Evolutionary conservation across 2,888 invertebrate species (phyloP).

Genomic region (Lypha dubia): DNA sequence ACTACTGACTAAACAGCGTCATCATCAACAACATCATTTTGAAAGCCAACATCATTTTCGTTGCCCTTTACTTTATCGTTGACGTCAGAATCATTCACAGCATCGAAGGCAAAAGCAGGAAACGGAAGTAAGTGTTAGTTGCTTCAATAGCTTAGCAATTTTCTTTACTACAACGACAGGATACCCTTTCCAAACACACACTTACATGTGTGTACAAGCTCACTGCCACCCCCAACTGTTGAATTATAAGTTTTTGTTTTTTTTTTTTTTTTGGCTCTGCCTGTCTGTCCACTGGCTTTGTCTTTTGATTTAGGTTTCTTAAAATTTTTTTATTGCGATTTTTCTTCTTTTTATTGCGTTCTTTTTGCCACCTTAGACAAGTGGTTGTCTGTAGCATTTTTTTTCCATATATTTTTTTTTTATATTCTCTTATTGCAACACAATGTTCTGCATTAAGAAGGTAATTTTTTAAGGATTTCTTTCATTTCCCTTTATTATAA

Average conservation of each 20-base stretch:
- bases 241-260: slow-evolving; percentile 38
- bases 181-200: background rate
- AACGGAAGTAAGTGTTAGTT: slow-evolving; percentile 74
- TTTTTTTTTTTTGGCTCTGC: no score
- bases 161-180: slow-evolving; percentile 41
- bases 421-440: slow-evolving; percentile 28
- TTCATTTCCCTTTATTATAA: slow-evolving; percentile 61
- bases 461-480: slow-evolving; percentile 80
- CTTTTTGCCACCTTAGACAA: slow-evolving; percentile 75
- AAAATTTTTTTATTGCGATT: background rate
- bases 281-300: slow-evolving; percentile 46
- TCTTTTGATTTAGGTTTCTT: slow-evolving; percentile 53
- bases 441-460: slow-evolving; percentile 79
- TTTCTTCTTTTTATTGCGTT: slow-evolving; percentile 36
- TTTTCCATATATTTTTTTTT: background rate
- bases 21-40: background rate
- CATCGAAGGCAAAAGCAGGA: slow-evolving; percentile 53
- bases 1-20: slow-evolving; percentile 40
- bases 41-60: slow-evolving; percentile 5
- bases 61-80: slow-evolving; percentile 38
- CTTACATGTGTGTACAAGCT: background rate
- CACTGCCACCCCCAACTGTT: slow-evolving; percentile 46
- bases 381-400: slow-evolving; percentile 81
- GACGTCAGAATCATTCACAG: slow-evolving; percentile 7
- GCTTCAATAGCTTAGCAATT: slow-evolving; percentile 70